Base-by-base conservation (phyloP, 2,797 vertebrate species). In the Smutsia gigantea region DNA sequence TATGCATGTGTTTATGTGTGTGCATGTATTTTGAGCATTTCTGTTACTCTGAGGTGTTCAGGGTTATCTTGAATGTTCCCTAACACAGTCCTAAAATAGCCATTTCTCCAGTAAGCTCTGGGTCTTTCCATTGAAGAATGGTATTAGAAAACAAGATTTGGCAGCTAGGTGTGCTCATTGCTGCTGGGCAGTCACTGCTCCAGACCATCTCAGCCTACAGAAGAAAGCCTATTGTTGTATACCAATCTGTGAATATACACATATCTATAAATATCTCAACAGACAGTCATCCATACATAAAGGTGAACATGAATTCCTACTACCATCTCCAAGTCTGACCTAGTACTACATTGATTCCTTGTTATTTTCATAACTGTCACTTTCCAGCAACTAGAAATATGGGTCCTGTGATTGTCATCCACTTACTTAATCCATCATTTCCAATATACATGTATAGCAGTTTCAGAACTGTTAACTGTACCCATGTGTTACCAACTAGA, bases 231-330 rank as follows among this genome's bases (percentile, higher is more conserved):
- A 46, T 46, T 46, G 46, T 46, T 46, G 46, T 2, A 46, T 14
- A 23, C 25, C 31, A 17, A 37, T 27, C 15, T 5, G 25, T 2
- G 46, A 46, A 19, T 13, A 37, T 13, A 9, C 3, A 49, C 68
- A 31, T 5, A 4, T 82, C 7, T 9, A 31, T 3, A 17, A 6
- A 6, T 12, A 7, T 12, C 4, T 37, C 5, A 29, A 0, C 2
- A 1, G n/a, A 29, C 21, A 23, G 11, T 13, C n/a, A 13, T 6
- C 42, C 34, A 4, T 51, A 9, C 12, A 11, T 53, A n/a, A 31
- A 27, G 37, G 17, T 39, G n/a, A 31, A 23, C 18, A 6, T 21
- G 19, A 13, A 25, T 4, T 46, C 15, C 27, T 11, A 18, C 27
- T 53, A 49, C 46, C 46, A 21, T 3, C 3, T 46, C 7, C 19